phyloP scores from a whole-genome alignment of 2,113 vertebrate species.

The Pimephales promelas region DNA sequence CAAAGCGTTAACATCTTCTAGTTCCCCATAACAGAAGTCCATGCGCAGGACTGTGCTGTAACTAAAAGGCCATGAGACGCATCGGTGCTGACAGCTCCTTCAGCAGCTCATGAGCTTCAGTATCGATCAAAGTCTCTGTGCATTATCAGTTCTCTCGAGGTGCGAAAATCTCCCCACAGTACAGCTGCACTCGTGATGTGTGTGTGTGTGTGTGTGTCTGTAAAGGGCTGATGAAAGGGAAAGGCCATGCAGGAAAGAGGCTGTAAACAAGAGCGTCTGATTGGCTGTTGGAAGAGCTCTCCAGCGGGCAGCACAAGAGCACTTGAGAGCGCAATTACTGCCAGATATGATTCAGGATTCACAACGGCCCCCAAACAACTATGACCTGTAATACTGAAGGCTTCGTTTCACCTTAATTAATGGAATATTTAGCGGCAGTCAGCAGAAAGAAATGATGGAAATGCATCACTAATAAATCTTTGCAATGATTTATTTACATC shows the following conservation, averaged over 20 bases:
- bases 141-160: constrained; percentile 4
- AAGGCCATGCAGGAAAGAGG: constrained; percentile 15
- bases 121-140: constrained; percentile 21
- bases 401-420: not conserved
- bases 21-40: not conserved
- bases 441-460: not conserved
- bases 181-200: constrained; percentile 11
- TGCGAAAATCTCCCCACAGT: constrained; percentile 3
- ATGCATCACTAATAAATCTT: not conserved
- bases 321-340: constrained; percentile 27
- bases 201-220: constrained; percentile 33
- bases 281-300: constrained; percentile 31
- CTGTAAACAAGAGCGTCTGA: constrained; percentile 39
- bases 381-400: not conserved
- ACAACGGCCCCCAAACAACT: not conserved
- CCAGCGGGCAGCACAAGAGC: not conserved
- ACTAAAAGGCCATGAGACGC: not conserved
- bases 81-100: constrained; percentile 17
- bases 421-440: not conserved
- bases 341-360: not conserved
- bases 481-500: not conserved
- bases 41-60: not conserved
- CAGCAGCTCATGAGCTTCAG: not conserved
- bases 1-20: not conserved
- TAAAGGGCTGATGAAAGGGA: constrained; percentile 1